A percentile compares a stretch with the other conserved stretches of the same genome.
These are phyloP conservation scores for Periophthalmodon schlosseri DNA, from an alignment of 2,113 vertebrate genomes.

Conservation along the genomic window DNA sequence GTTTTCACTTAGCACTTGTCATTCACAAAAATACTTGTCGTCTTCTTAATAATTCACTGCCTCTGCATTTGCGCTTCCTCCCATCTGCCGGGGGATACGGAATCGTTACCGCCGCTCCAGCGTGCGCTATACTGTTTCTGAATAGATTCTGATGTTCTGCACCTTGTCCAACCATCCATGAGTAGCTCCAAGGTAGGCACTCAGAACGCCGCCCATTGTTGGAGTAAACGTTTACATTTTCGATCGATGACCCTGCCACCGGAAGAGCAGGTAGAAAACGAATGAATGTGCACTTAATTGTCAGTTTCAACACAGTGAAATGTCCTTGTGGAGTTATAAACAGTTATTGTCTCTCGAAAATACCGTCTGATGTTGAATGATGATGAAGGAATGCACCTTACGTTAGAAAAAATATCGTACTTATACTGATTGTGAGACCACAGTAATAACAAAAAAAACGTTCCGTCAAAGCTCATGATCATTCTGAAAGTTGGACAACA, in stretches of 20 bases:
- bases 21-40: slow-evolving; percentile 55
- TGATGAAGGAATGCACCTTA: too few relatives aligned
- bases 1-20: slow-evolving; percentile 28
- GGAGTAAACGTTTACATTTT: slow-evolving; percentile 47
- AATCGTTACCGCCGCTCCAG: slow-evolving; percentile 31
- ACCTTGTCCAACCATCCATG: slow-evolving; percentile 33
- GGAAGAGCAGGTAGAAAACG: slow-evolving; percentile 2
- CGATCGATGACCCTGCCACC: slow-evolving; percentile 49
- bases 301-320: neutral
- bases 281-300: neutral
- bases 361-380: slow-evolving; percentile 45
- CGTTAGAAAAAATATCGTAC: too few relatives aligned
- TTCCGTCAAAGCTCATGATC: too few relatives aligned
- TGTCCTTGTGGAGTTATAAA: slow-evolving; percentile 8
- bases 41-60: slow-evolving; percentile 62
- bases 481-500: too few relatives aligned
- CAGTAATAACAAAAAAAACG: too few relatives aligned
- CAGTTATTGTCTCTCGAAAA: slow-evolving; percentile 39
- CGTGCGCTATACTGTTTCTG: slow-evolving; percentile 15
- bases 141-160: slow-evolving; percentile 34
- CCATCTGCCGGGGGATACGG: slow-evolving; percentile 40
- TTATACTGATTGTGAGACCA: too few relatives aligned
- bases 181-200: slow-evolving; percentile 40
- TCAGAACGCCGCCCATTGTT: slow-evolving; percentile 21
- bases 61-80: slow-evolving; percentile 43